These are phyloP conservation scores for Caenorhabditis sp. DNA, from an alignment of 2,888 invertebrate species.

Conservation along the genomic window DNA sequence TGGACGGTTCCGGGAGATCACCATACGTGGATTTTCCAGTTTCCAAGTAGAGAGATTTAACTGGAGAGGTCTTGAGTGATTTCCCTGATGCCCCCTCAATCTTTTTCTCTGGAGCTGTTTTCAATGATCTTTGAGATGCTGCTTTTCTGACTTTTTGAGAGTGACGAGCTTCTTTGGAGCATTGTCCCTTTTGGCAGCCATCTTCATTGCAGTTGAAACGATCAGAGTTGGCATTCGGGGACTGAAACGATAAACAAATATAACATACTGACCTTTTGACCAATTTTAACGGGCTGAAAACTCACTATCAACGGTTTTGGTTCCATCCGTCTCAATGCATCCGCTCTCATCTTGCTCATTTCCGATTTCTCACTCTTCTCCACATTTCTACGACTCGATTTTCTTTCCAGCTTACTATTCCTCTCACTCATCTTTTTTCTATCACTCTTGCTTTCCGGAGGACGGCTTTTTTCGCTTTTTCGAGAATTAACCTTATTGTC, in stretches of 20 bases:
- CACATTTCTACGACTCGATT: slow-evolving; percentile 1
- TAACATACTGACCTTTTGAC: too few relatives aligned
- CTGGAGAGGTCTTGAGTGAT: background rate
- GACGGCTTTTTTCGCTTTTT: background rate
- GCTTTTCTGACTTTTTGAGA: slow-evolving; percentile 17
- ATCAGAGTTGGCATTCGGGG: slow-evolving; percentile 22
- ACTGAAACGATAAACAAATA: slow-evolving; percentile 48
- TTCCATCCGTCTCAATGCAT: slow-evolving; percentile 24
- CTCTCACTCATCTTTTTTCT: background rate
- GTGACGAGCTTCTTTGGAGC: slow-evolving; percentile 42
- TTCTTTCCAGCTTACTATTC: background rate
- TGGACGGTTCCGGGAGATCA: slow-evolving; percentile 8
- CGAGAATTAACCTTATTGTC: background rate
- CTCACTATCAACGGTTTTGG: slow-evolving; percentile 36
- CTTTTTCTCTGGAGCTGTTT: slow-evolving; percentile 11
- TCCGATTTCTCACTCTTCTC: background rate
- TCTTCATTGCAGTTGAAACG: slow-evolving; percentile 37
- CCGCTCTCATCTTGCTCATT: slow-evolving; percentile 33
- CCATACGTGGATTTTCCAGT: slow-evolving; percentile 32
- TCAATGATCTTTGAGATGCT: slow-evolving; percentile 9
- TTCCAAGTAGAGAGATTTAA: slow-evolving; percentile 3
- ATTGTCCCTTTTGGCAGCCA: slow-evolving; percentile 38
- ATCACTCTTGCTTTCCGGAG: background rate
- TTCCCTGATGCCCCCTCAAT: slow-evolving; percentile 1
- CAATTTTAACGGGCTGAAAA: background rate